These are phyloP conservation scores for Sebastes variabilis DNA, from an alignment of 2,797 vertebrate species.

Conservation along the genomic window DNA sequence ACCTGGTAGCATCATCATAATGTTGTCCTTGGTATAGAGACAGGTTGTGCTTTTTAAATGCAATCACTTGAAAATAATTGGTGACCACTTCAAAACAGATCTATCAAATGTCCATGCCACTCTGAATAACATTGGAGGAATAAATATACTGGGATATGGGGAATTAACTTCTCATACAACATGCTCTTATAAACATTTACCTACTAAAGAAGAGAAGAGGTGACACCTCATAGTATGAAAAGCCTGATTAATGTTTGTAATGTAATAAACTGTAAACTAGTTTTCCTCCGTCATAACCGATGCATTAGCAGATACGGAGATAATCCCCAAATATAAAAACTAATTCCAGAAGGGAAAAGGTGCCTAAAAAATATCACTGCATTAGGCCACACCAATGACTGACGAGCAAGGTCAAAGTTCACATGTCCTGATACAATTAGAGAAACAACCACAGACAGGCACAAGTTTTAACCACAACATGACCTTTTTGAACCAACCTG, in stretches of 20 bases:
- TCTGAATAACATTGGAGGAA: slow-evolving; percentile 58
- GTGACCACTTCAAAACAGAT: slow-evolving; percentile 43
- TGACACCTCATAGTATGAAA: slow-evolving; percentile 45
- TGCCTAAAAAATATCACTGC: slow-evolving; percentile 72
- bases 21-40: slow-evolving; percentile 23
- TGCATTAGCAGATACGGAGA: slow-evolving; percentile 49
- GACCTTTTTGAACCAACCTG: slow-evolving; percentile 62
- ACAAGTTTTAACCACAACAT: slow-evolving; percentile 81
- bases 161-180: slow-evolving; percentile 59
- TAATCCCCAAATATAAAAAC: slow-evolving; percentile 64
- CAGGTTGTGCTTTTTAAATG: slow-evolving; percentile 53
- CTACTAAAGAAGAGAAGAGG: slow-evolving; percentile 48
- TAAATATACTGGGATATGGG: slow-evolving; percentile 61
- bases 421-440: slow-evolving; percentile 77
- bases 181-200: slow-evolving; percentile 69
- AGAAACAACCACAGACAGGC: slow-evolving; percentile 83
- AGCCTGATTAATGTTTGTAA: slow-evolving; percentile 37
- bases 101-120: slow-evolving; percentile 67
- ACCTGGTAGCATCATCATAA: slow-evolving; percentile 12
- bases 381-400: slow-evolving; percentile 75
- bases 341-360: slow-evolving; percentile 65
- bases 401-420: slow-evolving; percentile 76
- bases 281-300: slow-evolving; percentile 42
- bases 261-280: slow-evolving; percentile 51
- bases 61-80: slow-evolving; percentile 28